A percentile compares a stretch with the other conserved stretches of the same genome.
Conservation (phyloP, 53 echinoderm and acorn worm species). For the Echinometra lucunter region DNA sequence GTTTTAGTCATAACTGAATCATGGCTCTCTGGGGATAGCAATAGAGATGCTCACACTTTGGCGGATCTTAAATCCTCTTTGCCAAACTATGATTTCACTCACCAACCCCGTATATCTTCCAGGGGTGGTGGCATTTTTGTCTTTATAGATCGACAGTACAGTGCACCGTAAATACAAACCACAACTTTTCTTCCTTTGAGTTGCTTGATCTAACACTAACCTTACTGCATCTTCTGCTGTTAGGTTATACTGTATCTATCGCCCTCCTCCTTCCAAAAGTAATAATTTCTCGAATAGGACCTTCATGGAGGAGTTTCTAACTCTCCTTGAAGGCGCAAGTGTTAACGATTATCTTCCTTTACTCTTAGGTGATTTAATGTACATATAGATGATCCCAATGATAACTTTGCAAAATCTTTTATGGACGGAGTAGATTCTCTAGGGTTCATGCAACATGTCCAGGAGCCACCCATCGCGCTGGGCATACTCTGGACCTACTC, state of each 20-base stretch:
- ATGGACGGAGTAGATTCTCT: too few relatives aligned
- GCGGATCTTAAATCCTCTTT: conserved; percentile 35
- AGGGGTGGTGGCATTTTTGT: conserved; percentile 59
- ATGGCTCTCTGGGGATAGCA: too few relatives aligned
- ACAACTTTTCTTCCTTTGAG: conserved; percentile 56
- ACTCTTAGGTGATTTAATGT: conserved; percentile 46
- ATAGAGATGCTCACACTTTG: conserved; percentile 45
- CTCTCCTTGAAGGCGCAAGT: conserved; percentile 32
- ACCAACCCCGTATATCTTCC: conserved; percentile 50
- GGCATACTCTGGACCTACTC: too few relatives aligned
- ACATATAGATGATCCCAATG: conserved; percentile 24
- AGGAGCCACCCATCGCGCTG: conserved; percentile 45
- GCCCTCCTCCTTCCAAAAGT: conserved; percentile 53
- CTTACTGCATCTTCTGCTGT: conserved; percentile 24
- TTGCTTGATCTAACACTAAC: conserved; percentile 37
- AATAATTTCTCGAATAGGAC: conserved; percentile 21
- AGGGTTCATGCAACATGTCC: too few relatives aligned
- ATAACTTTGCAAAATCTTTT: too few relatives aligned
- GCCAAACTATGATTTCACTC: conserved; percentile 48
- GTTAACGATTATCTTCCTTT: conserved; percentile 2
- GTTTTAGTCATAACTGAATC: conserved; percentile 66
- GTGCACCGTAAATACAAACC: conserved; percentile 32
- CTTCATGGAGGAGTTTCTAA: conserved; percentile 43
- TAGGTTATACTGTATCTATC: conserved; percentile 40
- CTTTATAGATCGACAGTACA: conserved; percentile 41